Conservation (phyloP, 2,888 invertebrate genomes). For the Eutolmus rufibarbis region DNA sequence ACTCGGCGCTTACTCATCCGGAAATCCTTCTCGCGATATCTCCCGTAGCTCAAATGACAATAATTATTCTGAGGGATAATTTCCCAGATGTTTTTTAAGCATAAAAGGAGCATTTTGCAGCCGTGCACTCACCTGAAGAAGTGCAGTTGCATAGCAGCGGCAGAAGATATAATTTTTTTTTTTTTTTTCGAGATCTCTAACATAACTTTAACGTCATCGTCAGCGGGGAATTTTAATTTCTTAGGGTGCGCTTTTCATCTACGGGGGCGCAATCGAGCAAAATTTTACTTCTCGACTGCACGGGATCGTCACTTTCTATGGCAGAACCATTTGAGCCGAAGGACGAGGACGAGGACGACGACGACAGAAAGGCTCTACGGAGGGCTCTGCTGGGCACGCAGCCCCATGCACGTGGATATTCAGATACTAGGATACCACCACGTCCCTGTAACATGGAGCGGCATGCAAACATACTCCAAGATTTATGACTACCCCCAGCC, state of each 20-base stretch:
- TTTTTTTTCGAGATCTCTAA: neutral
- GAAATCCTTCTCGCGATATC: neutral
- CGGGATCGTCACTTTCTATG: slow-evolving; percentile 13
- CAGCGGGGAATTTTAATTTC: slow-evolving; percentile 6
- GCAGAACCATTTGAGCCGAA: neutral
- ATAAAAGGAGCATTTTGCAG: neutral
- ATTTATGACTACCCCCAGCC: slow-evolving; percentile 41
- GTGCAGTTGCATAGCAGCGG: neutral
- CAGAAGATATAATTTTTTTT: neutral
- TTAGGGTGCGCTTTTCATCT: neutral
- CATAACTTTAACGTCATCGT: neutral
- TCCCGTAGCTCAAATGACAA: neutral
- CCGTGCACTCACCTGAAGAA: neutral
- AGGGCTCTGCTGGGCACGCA: neutral
- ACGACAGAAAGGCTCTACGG: neutral
- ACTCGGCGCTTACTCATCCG: neutral
- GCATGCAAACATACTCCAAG: slow-evolving; percentile 38
- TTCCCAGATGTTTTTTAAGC: slow-evolving; percentile 23
- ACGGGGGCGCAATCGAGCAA: neutral
- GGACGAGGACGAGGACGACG: neutral
- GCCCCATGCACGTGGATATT: neutral
- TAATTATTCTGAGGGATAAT: slow-evolving; percentile 17
- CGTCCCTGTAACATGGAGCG: neutral
- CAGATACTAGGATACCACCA: neutral
- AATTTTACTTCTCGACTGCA: neutral